Percentiles rank a stretch among this genome's conserved stretches.
These are phyloP conservation scores for Philhelius pedissequus DNA, from an alignment of 2,888 invertebrate genomes.

Conservation along the genomic window DNA sequence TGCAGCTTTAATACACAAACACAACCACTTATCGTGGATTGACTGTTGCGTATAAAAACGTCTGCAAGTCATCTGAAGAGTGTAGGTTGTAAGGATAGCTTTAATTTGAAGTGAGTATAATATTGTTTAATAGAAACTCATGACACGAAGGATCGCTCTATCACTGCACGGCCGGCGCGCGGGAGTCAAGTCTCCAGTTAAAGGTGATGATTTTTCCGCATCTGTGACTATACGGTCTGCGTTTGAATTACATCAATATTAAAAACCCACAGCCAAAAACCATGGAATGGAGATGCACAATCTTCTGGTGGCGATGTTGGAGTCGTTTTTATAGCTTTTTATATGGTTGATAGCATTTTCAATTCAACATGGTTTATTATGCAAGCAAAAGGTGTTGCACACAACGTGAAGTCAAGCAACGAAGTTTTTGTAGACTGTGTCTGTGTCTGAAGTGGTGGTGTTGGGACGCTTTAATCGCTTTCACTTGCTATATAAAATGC, in stretches of 20 bases:
- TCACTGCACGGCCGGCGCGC: too few relatives aligned
- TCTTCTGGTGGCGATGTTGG: neutral
- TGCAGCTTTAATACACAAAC: neutral
- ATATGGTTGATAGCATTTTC: slow-evolving; percentile 14
- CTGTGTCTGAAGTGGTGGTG: neutral
- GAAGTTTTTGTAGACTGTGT: too few relatives aligned
- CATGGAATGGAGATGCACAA: neutral
- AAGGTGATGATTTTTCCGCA: neutral
- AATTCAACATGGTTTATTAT: slow-evolving; percentile 24
- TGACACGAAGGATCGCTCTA: slow-evolving; percentile 24
- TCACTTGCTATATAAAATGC: neutral
- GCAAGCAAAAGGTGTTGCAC: slow-evolving; percentile 9
- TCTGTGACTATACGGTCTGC: neutral
- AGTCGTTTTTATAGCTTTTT: neutral
- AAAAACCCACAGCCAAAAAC: neutral
- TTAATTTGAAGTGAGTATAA: slow-evolving; percentile 2
- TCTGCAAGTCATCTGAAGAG: slow-evolving; percentile 30
- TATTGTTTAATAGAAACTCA: slow-evolving; percentile 30
- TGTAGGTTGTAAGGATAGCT: neutral
- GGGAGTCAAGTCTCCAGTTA: neutral
- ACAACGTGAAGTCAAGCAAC: neutral
- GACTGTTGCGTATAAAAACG: neutral
- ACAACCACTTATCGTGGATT: neutral
- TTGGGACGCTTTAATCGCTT: neutral
- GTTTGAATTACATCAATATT: neutral